Evolutionary conservation across 2,797 vertebrate species (phyloP), one percentile per base, ranked within the genome.

Genomic region (Acipenser transmontanus): DNA sequence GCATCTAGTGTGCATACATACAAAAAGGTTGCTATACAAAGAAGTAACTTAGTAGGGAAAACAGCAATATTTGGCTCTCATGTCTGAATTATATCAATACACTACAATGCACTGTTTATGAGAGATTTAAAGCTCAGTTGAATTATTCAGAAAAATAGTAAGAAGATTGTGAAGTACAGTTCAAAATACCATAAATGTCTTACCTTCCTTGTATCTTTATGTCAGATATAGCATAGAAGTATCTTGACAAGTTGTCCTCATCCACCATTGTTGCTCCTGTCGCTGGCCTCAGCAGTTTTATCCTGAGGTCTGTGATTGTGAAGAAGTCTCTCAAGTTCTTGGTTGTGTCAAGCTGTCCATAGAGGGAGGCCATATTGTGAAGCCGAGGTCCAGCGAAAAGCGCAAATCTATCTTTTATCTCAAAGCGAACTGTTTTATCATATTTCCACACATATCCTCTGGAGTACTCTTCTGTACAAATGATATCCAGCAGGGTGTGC

Each of bases 181-280:
- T 34, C 8, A 17, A 10, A 11, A 50, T 12, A 12, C 7, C 2
- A 9, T 17, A 17, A 65, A 68, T 70, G 61, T 80, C 82, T 92
- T 90, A 98, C 97, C 97, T 95, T 85, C 96, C 96, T 0, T 91
- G 88, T 20, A 99, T 88, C 54, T 94, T 93, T 63, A 99, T 93
- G 85, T 98, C 94, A 68, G 96, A 98, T 80, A 99, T 93, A 48
- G 96, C 96, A 10, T 99, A 99, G 88, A 97, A 99, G 87, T 98
- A 98, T 74, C 96, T 95, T 61, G 93, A 88, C 74, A 98, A 81
- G 79, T 95, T 96, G 61, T 94, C 91, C 64, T 90, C 92, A 74
- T 98, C 95, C 71, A 97, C 93, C 51, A 95, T 96, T 68, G 97
- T 93, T 68, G 96, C 95, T 65, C 97, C 97, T 13, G 95, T 92